Percentiles rank a stretch among this genome's conserved stretches.
These are phyloP conservation scores for Parascotia fuliginaria DNA, from an alignment of 2,888 invertebrate species.

Conservation along the genomic window DNA sequence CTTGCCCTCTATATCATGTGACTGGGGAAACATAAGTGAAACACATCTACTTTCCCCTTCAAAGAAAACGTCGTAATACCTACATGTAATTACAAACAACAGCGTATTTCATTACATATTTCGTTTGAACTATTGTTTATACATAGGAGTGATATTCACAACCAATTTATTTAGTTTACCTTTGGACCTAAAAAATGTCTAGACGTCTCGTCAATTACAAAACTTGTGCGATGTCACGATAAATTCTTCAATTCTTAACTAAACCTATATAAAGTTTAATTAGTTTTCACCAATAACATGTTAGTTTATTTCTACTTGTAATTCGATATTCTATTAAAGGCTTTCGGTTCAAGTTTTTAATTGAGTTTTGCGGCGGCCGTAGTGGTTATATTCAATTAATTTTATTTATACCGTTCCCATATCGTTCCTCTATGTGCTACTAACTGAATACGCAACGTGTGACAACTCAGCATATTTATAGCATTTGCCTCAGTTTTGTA, in stretches of 20 bases:
- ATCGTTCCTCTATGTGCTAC: slow-evolving; percentile 1
- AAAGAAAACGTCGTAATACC: no score
- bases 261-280: not conserved
- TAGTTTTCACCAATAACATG: slow-evolving; percentile 3
- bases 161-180: no score
- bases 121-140: no score
- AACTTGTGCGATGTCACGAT: not conserved
- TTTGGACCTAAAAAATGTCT: no score
- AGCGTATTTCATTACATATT: no score
- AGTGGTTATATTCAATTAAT: slow-evolving; percentile 30
- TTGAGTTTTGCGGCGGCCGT: slow-evolving; percentile 32
- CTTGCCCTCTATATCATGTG: no score
- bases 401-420: slow-evolving; percentile 20
- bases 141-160: no score
- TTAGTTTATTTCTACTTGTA: slow-evolving; percentile 10
- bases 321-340: slow-evolving; percentile 27
- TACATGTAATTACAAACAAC: no score
- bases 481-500: no score
- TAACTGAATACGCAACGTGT: slow-evolving; percentile 9
- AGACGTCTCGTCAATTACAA: not conserved
- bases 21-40: no score
- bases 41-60: no score
- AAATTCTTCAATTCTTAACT: not conserved
- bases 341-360: slow-evolving; percentile 28
- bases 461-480: slow-evolving; percentile 4